A percentile compares a stretch with the other conserved stretches of the same genome.
Conservation (phyloP, 1,140 invertebrate species). For the Drosophila nasuta region DNA sequence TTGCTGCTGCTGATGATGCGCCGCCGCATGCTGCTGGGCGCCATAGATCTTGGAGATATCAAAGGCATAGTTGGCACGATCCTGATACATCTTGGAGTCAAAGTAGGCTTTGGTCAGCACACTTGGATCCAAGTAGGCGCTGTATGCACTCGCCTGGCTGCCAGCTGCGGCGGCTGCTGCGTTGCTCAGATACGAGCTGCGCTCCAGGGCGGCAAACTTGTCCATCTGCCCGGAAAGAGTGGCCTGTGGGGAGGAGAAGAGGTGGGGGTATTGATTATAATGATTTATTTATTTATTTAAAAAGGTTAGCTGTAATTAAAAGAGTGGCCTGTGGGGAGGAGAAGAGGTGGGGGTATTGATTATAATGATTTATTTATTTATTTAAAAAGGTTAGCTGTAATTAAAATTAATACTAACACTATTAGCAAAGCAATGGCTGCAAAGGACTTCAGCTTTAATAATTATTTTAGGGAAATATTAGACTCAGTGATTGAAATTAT, state of each 20-base stretch:
- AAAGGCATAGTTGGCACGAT: slow-evolving; percentile 88
- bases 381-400: too few species aligned
- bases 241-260: slow-evolving; percentile 45
- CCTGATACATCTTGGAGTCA: slow-evolving; percentile 92
- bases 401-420: too few species aligned
- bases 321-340: slow-evolving; percentile 57
- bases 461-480: too few species aligned
- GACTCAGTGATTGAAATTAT: too few species aligned
- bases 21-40: slow-evolving; percentile 74
- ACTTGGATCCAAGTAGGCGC: slow-evolving; percentile 90
- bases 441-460: too few species aligned
- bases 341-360: neutral
- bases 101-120: slow-evolving; percentile 92
- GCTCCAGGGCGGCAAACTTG: slow-evolving; percentile 83
- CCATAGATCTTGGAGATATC: slow-evolving; percentile 90
- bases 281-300: too few species aligned
- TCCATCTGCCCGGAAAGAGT: slow-evolving; percentile 83
- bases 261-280: neutral
- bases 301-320: too few species aligned
- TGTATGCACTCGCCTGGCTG: slow-evolving; percentile 81
- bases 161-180: slow-evolving; percentile 67
- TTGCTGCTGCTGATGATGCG: slow-evolving; percentile 75
- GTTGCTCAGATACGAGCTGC: slow-evolving; percentile 83
- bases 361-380: too few species aligned
- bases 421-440: too few species aligned